Percentiles rank a stretch among this genome's conserved stretches.
These are phyloP conservation scores for Papilio machaon DNA, from an alignment of 1,140 invertebrate genomes.

Conservation along the genomic window DNA sequence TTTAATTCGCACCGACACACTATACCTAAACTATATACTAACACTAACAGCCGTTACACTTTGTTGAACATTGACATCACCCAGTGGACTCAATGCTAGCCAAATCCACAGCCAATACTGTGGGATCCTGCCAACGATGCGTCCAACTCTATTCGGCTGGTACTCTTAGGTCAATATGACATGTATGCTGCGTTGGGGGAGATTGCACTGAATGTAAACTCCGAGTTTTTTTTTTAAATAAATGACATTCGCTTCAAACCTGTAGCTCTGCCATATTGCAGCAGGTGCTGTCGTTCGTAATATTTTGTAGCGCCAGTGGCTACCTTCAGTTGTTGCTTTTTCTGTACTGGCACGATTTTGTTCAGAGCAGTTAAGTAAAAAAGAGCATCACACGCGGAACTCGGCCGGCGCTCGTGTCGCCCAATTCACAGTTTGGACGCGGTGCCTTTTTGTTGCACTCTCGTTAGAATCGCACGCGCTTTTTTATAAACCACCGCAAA, in stretches of 20 bases:
- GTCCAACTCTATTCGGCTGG: no score
- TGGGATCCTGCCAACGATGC: no score
- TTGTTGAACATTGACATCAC: no score
- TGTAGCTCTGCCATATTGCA: no score
- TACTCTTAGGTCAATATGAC: no score
- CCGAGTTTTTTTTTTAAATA: no score
- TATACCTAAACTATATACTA: background rate
- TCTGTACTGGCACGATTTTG: background rate
- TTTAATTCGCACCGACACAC: background rate
- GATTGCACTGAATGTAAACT: no score
- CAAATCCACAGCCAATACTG: no score
- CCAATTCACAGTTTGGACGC: conserved; percentile 4
- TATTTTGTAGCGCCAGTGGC: background rate
- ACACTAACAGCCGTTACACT: no score
- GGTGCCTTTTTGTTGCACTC: background rate
- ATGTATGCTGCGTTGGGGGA: no score
- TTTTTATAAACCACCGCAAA: background rate
- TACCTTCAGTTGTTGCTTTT: background rate
- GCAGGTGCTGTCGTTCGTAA: background rate
- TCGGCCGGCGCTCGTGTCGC: background rate
- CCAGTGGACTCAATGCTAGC: no score
- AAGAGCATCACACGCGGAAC: background rate
- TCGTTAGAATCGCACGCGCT: background rate
- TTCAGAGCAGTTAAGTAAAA: background rate
- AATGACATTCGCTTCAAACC: no score